These are phyloP conservation scores for Alcis repandata DNA, from an alignment of 2,888 invertebrate genomes.

Conservation along the genomic window DNA sequence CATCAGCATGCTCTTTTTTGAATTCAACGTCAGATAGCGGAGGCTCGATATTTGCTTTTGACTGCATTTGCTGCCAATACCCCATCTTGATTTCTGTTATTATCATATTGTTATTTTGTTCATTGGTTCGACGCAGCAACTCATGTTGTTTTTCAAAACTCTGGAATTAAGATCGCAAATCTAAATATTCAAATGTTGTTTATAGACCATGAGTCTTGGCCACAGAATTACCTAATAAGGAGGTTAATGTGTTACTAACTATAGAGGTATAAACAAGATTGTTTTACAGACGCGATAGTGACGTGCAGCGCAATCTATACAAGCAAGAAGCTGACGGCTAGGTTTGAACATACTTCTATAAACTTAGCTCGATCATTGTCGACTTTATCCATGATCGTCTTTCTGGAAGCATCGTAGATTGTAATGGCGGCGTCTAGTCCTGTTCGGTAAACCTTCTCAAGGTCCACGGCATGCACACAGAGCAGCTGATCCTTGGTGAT, in stretches of 20 bases:
- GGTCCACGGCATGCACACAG: constrained; percentile 10
- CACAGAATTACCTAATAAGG: too few species aligned
- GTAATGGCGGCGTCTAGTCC: constrained; percentile 14
- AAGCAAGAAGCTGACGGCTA: too few species aligned
- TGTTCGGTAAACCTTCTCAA: not conserved
- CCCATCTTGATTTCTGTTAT: constrained; percentile 19
- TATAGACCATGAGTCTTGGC: not conserved
- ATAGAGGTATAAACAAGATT: too few species aligned
- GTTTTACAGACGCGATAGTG: too few species aligned
- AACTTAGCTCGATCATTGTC: constrained; percentile 29
- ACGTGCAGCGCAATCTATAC: too few species aligned
- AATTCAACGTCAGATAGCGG: constrained; percentile 10
- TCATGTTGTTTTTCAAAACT: constrained; percentile 30
- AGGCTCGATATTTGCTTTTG: not conserved
- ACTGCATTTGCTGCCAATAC: constrained; percentile 28
- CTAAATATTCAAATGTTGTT: not conserved
- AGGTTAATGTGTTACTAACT: too few species aligned
- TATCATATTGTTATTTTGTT: constrained; percentile 33
- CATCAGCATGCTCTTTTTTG: constrained; percentile 8
- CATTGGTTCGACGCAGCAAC: constrained; percentile 24
- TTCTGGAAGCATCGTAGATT: constrained; percentile 27
- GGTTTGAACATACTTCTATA: constrained; percentile 7
- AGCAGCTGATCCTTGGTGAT: constrained; percentile 3
- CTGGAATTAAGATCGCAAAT: constrained; percentile 20
- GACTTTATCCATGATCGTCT: constrained; percentile 20